phyloP scores from a whole-genome alignment of 2,797 vertebrate species.

The Odontamblyopus rebecca region DNA sequence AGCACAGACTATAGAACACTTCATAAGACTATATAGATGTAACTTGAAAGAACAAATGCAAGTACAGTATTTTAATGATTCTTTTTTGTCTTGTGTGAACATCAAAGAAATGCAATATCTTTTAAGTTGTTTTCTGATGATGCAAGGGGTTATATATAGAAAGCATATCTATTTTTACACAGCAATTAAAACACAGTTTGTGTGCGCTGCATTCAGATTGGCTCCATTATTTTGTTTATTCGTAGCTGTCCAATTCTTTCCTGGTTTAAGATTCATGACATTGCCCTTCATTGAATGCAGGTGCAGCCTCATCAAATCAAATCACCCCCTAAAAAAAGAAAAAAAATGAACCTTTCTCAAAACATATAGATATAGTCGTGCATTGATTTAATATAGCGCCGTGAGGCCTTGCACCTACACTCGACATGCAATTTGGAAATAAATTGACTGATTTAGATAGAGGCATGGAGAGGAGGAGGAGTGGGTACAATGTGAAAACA shows the following conservation, averaged over 20 bases:
- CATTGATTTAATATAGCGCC: constrained; percentile 85
- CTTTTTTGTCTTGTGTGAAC: constrained; percentile 3
- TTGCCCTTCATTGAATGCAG: constrained; percentile 80
- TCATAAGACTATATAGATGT: background rate
- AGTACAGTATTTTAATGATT: constrained; percentile 14
- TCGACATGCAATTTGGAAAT: constrained; percentile 87
- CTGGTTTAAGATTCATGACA: constrained; percentile 74
- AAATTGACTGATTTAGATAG: constrained; percentile 87
- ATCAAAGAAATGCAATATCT: constrained; percentile 6
- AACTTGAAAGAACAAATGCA: background rate
- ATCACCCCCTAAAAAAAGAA: constrained; percentile 63
- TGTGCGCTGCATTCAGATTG: background rate
- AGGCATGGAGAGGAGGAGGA: constrained; percentile 64
- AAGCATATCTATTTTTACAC: background rate
- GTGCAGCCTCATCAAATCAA: constrained; percentile 80
- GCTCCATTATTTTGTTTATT: constrained; percentile 62
- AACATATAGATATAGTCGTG: constrained; percentile 75
- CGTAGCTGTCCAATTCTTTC: constrained; percentile 65
- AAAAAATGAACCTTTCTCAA: constrained; percentile 82
- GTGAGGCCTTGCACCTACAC: constrained; percentile 80
- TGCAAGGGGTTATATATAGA: constrained; percentile 4
- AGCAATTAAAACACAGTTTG: constrained; percentile 6
- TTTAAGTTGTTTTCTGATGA: constrained; percentile 13
- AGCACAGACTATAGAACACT: background rate
- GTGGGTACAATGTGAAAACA: constrained; percentile 68